Evolutionary conservation across 35 echinoderm and acorn worm genomes (phyloP), one percentile per base, ranked within the genome.

Genomic region (Apostichopus parvimensis): DNA sequence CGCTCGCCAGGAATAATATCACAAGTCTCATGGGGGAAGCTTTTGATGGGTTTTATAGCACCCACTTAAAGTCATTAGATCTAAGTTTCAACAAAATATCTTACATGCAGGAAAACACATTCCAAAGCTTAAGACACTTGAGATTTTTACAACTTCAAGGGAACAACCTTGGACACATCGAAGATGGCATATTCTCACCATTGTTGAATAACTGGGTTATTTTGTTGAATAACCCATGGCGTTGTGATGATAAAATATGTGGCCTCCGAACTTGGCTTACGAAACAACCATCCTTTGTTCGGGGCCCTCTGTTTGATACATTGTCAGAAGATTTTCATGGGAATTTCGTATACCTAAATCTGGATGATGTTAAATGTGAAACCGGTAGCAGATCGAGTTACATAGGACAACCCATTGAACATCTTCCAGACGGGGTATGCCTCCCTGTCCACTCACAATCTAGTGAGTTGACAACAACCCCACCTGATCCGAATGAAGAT

Each of bases 1-100:
- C n/a, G 24, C 84, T 87, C 57, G n/a, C 57, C 4, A 61, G 8
- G 15, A 87, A 87, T 14, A 87, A 87, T 24, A n/a, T 87, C n/a
- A 59, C 84, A 8, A 65, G 64, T 1, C 59, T 87, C 57, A 22
- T 62, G 8, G 64, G 64, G 10, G 20, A 17, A 14, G 13, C 57
- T 13, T 65, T 87, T n/a, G 57, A n/a, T 17, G 84, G 84, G 4
- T 58, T 87, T 65, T 9, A 7, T 62, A 87, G 84, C 57, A 24
- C 84, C 14, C 84, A 87, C 18, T 24, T 87, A 65, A 61, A 87
- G 57, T 61, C 22, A 24, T 18, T 87, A 12, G 84, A 65, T 59
- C 57, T 87, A 7, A 24, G 24, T 58, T 65, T 14, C 54, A 87
- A 87, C 18, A 59, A 25, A 24, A 24, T 87, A 87, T 87, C 84